Evolutionary conservation across 2,797 vertebrate genomes (phyloP), one percentile per base, ranked within the genome.

Genomic region (Tympanoctomys barrerae): DNA sequence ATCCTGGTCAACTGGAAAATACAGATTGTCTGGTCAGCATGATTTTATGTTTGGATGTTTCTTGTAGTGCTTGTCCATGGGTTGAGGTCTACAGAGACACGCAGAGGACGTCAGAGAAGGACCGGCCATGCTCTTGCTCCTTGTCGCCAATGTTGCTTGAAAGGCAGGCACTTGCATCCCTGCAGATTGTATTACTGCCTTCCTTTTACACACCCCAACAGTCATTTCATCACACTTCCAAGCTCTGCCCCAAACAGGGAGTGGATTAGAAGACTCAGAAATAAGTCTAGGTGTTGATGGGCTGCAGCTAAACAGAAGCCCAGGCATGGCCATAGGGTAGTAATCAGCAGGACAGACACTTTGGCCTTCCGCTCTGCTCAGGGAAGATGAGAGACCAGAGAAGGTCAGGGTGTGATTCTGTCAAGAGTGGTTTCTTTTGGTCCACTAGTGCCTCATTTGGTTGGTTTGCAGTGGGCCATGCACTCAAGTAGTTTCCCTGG

Each of bases 11-110:
- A 46, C 39, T 36, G 42, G 52, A 59, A 87, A 52, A 66, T 7
- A 18, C 2, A 49, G n/a, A 39, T 4, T n/a, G 6, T 33, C 42
- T 7, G 0, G 33, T 86, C 42, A 31, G 36, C 8, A 0, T 54
- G 28, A 28, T 70, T 39, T 52, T 9, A 16, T 7, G 2, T 78
- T 52, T 78, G 75, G 31, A 33, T 52, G 14, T 78, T 52, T 52
- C 75, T 52, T 33, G 28, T 16, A 78, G 75, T 19, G 46, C 28
- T 19, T 49, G 8, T 14, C 46, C 49, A 33, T 9, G 28, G 2
- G 28, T 16, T 33, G 28, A 78, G 46, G 75, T 5, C 19, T 21
- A 21, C 10, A 2, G 3, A 52, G 46, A 33, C 31, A 52, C 18
- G 13, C 28, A 52, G 75, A 78, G 46, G 31, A 9, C 31, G 21